Evolutionary conservation across 2,113 vertebrate species (phyloP).

Genomic region (Dipodomys spectabilis): DNA sequence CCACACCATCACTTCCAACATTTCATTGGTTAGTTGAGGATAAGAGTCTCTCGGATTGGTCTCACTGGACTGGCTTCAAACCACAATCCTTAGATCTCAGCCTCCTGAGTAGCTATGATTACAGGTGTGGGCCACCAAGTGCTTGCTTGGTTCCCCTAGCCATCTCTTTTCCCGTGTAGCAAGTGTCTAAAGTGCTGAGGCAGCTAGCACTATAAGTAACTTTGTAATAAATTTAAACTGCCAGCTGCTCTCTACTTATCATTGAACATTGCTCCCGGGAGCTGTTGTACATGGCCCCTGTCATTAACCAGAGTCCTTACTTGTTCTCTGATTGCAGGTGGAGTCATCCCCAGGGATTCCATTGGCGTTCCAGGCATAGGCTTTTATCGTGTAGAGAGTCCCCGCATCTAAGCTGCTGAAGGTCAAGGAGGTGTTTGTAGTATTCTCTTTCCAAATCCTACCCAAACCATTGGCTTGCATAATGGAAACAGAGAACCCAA

Average conservation of each 20-base stretch:
- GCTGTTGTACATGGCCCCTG: background rate
- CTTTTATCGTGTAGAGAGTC: conserved; percentile 91
- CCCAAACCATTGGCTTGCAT: conserved; percentile 89
- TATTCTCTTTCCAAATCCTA: conserved; percentile 88
- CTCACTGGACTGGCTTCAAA: no score
- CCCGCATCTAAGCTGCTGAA: conserved; percentile 90
- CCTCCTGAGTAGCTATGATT: no score
- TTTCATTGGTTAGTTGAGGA: no score
- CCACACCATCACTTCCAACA: no score
- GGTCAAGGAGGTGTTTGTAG: conserved; percentile 86
- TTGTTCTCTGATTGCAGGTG: conserved; percentile 93
- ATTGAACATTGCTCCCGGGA: background rate
- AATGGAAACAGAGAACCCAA: conserved; percentile 90
- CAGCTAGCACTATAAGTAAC: conserved; percentile 66
- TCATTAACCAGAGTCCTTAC: conserved; percentile 84
- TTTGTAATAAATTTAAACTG: conserved; percentile 59
- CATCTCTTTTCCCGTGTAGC: background rate
- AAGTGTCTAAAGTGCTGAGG: background rate
- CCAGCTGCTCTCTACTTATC: conserved; percentile 61
- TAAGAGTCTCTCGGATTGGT: no score
- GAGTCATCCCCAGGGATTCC: conserved; percentile 91
- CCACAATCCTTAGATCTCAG: no score
- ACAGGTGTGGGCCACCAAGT: no score
- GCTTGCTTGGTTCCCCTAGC: no score
- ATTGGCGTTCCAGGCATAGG: conserved; percentile 90